Conservation (phyloP, 2,113 vertebrate species). For the Chaetodon trifascialis region DNA sequence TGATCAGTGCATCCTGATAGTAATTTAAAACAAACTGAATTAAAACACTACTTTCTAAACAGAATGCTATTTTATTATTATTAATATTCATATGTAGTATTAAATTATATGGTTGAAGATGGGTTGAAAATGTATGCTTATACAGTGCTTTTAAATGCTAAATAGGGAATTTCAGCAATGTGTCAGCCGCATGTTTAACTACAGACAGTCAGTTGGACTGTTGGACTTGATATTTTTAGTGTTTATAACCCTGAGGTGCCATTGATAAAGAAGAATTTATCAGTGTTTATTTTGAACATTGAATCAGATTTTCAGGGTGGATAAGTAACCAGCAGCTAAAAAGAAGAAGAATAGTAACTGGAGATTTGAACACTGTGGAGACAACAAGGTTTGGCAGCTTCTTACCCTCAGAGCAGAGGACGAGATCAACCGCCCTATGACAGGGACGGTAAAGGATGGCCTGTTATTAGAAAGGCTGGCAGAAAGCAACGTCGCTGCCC, state of each 20-base stretch:
- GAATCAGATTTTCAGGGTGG: neutral
- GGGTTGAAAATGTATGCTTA: neutral
- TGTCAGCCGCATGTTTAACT: neutral
- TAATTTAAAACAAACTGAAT: neutral
- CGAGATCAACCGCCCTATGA: too few relatives aligned
- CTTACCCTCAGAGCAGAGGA: too few relatives aligned
- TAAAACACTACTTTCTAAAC: neutral
- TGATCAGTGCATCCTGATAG: neutral
- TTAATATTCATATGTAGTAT: too few relatives aligned
- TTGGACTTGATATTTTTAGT: neutral
- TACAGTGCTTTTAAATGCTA: neutral
- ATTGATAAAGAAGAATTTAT: neutral
- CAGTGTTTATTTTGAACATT: neutral
- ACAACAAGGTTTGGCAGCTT: too few relatives aligned
- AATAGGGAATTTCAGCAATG: neutral
- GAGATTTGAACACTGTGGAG: too few relatives aligned
- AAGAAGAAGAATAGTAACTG: too few relatives aligned
- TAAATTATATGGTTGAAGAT: too few relatives aligned
- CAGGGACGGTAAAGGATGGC: too few relatives aligned
- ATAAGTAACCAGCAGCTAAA: too few relatives aligned
- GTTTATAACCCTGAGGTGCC: neutral
- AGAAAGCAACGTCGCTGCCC: too few relatives aligned
- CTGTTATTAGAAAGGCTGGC: neutral
- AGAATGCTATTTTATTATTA: neutral
- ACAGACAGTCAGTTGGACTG: neutral